Conservation (phyloP, 2,888 invertebrate genomes). For the Dryococelus australis region DNA sequence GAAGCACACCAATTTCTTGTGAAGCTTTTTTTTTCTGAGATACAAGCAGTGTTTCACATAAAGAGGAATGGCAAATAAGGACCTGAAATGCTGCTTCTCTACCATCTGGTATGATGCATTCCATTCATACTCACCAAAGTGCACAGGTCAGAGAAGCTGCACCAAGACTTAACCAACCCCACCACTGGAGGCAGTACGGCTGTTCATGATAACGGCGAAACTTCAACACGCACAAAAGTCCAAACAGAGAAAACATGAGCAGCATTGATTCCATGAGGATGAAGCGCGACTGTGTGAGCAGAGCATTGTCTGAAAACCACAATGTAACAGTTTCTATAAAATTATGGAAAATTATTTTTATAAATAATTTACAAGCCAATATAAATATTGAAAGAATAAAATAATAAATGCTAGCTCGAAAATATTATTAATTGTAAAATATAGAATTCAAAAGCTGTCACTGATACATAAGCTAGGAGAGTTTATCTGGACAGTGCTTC, state of each 20-base stretch:
- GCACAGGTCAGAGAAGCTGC: constrained; percentile 75
- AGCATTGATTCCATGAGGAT: constrained; percentile 93
- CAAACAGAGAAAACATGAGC: constrained; percentile 83
- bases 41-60: too few relatives aligned
- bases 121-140: constrained; percentile 67
- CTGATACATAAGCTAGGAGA: too few relatives aligned
- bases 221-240: constrained; percentile 65
- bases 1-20: too few relatives aligned
- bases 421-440: too few relatives aligned
- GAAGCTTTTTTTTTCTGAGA: too few relatives aligned
- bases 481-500: too few relatives aligned
- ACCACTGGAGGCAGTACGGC: constrained; percentile 66
- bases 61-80: too few relatives aligned
- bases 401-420: too few relatives aligned
- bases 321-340: not conserved
- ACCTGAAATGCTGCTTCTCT: too few relatives aligned
- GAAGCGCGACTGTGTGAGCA: constrained; percentile 92
- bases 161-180: constrained; percentile 70
- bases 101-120: not conserved
- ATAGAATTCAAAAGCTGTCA: too few relatives aligned
- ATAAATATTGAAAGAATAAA: too few relatives aligned
- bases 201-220: constrained; percentile 62
- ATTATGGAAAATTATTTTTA: not conserved
- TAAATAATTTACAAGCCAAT: too few relatives aligned
- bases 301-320: constrained; percentile 77